Percentiles rank a stretch among this genome's conserved stretches.
These are phyloP conservation scores for Callaeas wilsoni DNA, from an alignment of 2,113 vertebrate species.

Conservation along the genomic window DNA sequence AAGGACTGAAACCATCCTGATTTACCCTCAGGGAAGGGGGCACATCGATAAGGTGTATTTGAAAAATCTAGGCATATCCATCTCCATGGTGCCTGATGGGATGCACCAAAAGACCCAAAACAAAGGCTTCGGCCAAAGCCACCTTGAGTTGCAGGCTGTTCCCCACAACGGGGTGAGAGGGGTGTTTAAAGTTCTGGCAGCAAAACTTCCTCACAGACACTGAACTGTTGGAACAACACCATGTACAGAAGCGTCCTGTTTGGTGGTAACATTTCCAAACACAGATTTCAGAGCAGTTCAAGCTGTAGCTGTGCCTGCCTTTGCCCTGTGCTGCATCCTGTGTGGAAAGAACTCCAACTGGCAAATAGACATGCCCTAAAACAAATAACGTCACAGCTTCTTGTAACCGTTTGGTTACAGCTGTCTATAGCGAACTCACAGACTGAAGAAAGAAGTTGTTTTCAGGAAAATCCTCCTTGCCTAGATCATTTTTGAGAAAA, in stretches of 20 bases:
- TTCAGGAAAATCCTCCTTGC: neutral
- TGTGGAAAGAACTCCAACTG: neutral
- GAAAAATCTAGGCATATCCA: neutral
- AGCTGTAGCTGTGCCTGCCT: neutral
- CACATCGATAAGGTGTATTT: fast-evolving
- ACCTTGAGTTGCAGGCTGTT: neutral
- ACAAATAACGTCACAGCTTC: neutral
- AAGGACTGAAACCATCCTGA: neutral
- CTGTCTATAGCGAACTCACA: neutral
- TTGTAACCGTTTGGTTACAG: neutral
- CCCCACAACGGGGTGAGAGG: fast-evolving
- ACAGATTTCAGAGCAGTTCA: neutral
- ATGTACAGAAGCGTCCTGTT: neutral
- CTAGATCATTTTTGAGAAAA: neutral
- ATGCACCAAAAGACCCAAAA: neutral
- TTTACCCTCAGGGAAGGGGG: neutral
- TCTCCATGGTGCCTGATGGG: neutral
- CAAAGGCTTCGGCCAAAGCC: neutral
- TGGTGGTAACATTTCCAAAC: neutral
- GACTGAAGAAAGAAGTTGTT: neutral
- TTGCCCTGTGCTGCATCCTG: neutral
- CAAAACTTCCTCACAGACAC: neutral
- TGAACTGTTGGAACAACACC: neutral
- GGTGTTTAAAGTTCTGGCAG: neutral
- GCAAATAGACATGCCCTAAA: neutral